Percentiles rank a stretch among this genome's conserved stretches.
Evolutionary conservation across 2,113 vertebrate species (phyloP).

Genomic region (Gymnogyps californianus): DNA sequence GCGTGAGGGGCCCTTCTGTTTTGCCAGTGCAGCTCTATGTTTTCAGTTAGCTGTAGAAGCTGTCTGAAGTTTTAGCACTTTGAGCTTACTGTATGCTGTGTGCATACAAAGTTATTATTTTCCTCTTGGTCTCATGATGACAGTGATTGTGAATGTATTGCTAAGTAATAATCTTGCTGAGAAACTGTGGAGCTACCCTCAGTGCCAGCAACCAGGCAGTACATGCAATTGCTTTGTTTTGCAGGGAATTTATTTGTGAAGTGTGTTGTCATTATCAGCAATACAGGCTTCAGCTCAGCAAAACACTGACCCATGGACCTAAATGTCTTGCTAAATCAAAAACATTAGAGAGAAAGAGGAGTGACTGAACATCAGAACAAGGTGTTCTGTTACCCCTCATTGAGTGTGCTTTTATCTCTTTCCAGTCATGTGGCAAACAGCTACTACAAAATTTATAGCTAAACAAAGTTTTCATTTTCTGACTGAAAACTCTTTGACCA

Average conservation of each 20-base stretch:
- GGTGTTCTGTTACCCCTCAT: background rate
- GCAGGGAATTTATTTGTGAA: background rate
- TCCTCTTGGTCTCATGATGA: background rate
- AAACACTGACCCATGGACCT: background rate
- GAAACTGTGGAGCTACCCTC: background rate
- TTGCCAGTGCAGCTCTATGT: background rate
- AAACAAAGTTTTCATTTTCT: constrained; percentile 32
- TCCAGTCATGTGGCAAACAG: constrained; percentile 18
- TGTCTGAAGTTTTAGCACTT: background rate
- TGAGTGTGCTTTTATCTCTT: constrained; percentile 29
- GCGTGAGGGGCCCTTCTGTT: background rate
- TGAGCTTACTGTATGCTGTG: background rate
- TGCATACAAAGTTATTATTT: background rate
- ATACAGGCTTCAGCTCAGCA: background rate
- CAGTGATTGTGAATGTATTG: background rate
- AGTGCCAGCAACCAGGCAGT: background rate
- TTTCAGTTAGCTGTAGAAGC: background rate
- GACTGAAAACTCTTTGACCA: background rate
- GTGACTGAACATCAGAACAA: background rate
- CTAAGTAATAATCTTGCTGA: background rate
- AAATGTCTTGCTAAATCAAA: constrained; percentile 15
- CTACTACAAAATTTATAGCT: constrained; percentile 20
- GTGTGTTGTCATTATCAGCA: background rate
- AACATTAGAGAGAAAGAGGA: background rate
- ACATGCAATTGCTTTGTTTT: background rate